These are phyloP conservation scores for Pimpla rufipes DNA, from an alignment of 2,888 invertebrate species.

Conservation along the genomic window DNA sequence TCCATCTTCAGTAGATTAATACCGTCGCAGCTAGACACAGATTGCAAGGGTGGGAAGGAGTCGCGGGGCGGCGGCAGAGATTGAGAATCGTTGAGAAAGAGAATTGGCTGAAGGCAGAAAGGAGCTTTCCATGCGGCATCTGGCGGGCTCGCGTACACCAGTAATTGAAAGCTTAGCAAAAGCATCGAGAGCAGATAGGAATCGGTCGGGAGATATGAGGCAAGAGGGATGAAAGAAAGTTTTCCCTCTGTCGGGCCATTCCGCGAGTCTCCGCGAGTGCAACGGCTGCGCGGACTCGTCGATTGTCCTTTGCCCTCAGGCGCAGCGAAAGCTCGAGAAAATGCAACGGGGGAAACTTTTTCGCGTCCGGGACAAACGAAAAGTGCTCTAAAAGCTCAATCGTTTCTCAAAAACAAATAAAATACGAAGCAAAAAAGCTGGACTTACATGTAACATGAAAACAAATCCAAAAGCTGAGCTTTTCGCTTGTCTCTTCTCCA, in stretches of 20 bases:
- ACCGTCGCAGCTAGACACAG: not conserved
- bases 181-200: not conserved
- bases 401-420: too few species aligned
- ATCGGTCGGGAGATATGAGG: not conserved
- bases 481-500: too few species aligned
- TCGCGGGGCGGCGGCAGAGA: not conserved
- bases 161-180: slow-evolving; percentile 12
- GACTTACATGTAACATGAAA: too few species aligned
- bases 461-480: too few species aligned
- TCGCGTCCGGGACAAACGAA: not conserved
- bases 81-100: slow-evolving; percentile 14
- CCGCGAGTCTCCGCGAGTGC: not conserved
- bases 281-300: slow-evolving; percentile 22
- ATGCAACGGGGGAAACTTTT: too few species aligned
- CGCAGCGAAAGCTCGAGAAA: too few species aligned
- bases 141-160: slow-evolving; percentile 4
- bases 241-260: not conserved
- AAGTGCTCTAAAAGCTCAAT: not conserved
- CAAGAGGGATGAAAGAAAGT: not conserved
- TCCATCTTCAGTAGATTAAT: slow-evolving; percentile 25
- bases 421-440: too few species aligned
- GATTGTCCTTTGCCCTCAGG: not conserved
- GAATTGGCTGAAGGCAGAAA: not conserved
- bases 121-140: not conserved
- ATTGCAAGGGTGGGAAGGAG: not conserved